Conservation (phyloP, 2,113 vertebrate genomes). For the Saccopteryx bilineata region DNA sequence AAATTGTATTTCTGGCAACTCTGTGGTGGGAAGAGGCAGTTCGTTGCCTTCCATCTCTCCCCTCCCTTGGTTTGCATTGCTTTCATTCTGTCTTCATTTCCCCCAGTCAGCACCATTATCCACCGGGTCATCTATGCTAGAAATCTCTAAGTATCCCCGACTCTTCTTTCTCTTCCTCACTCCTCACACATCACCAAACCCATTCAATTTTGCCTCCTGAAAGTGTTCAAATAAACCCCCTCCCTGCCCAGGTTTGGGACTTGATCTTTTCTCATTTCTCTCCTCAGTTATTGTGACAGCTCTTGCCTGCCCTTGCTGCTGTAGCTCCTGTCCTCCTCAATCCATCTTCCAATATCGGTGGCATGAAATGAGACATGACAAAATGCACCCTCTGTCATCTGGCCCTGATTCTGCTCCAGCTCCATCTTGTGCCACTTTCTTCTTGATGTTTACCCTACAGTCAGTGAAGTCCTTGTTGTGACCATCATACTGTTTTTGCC, state of each 20-base stretch:
- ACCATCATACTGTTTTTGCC: neutral
- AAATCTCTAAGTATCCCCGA: neutral
- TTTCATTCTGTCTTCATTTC: neutral
- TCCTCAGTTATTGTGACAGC: neutral
- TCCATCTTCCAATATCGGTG: neutral
- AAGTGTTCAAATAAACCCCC: neutral
- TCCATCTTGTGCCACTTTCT: neutral
- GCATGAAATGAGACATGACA: neutral
- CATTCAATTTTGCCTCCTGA: neutral
- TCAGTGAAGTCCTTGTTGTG: neutral
- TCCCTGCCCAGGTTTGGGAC: neutral
- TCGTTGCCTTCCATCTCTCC: neutral
- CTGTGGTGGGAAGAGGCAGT: neutral
- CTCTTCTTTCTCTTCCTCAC: neutral
- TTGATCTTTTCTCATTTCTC: neutral
- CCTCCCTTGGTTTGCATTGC: fast-evolving
- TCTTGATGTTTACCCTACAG: neutral
- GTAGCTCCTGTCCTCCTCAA: neutral
- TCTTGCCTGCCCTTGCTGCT: neutral
- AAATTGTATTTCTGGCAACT: neutral
- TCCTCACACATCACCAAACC: neutral
- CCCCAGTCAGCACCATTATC: no score
- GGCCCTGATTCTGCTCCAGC: neutral
- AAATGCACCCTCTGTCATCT: neutral
- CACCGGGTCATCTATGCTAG: neutral